Percentiles rank a stretch among this genome's conserved stretches.
Evolutionary conservation across 2,113 vertebrate genomes (phyloP).

Genomic region (Anolis carolinensis): DNA sequence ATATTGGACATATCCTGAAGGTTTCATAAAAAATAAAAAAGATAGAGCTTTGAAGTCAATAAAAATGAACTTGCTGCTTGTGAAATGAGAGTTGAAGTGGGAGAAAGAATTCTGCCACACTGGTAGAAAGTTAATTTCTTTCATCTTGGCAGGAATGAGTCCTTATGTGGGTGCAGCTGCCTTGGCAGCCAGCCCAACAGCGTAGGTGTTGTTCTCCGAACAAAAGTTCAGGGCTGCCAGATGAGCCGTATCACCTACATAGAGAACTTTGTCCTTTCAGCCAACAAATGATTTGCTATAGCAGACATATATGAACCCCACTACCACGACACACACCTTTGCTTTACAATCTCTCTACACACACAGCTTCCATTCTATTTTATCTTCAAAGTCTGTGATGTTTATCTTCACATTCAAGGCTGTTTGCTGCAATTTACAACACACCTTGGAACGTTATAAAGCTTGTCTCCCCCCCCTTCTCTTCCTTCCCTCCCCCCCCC

Average conservation of each 20-base stretch:
- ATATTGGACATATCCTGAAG: neutral
- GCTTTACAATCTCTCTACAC: neutral
- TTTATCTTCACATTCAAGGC: neutral
- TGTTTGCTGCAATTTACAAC: neutral
- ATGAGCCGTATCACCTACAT: constrained; percentile 52
- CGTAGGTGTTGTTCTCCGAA: constrained; percentile 61
- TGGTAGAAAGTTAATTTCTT: constrained; percentile 42
- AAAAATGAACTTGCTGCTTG: neutral
- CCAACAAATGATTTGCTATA: neutral
- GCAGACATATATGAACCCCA: neutral
- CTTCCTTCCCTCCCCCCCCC: neutral
- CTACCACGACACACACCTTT: neutral
- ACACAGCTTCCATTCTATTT: neutral
- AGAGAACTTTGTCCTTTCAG: constrained; percentile 61
- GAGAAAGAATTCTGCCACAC: neutral
- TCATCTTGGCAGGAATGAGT: neutral
- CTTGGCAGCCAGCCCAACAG: constrained; percentile 21
- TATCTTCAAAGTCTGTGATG: neutral
- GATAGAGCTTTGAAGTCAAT: neutral
- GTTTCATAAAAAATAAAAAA: neutral
- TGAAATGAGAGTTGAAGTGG: neutral
- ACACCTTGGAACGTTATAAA: neutral
- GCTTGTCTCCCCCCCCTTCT: neutral
- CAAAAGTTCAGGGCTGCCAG: constrained; percentile 66
- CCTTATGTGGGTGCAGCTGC: constrained; percentile 44